Evolutionary conservation across 2,888 invertebrate species (phyloP).

Genomic region (Serripes groenlandicus): DNA sequence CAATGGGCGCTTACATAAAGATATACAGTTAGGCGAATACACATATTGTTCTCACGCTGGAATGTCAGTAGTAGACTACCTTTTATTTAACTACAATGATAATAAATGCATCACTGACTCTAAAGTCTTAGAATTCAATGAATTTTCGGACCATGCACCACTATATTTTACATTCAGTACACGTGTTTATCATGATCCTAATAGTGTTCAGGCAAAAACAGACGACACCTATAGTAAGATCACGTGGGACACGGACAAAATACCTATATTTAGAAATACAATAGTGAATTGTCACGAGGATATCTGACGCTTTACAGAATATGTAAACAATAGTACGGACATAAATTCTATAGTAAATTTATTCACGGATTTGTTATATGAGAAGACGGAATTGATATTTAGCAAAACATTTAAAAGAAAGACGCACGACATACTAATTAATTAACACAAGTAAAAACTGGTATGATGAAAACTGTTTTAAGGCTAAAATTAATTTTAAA

Average conservation of each 20-base stretch:
- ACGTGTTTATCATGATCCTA: not conserved
- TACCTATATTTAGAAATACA: not conserved
- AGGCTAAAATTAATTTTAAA: too few relatives aligned
- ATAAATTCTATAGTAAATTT: too few relatives aligned
- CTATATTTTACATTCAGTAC: not conserved
- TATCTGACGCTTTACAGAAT: not conserved
- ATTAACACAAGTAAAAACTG: too few relatives aligned
- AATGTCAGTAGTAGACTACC: constrained; percentile 1
- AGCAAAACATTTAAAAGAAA: too few relatives aligned
- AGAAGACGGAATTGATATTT: too few relatives aligned
- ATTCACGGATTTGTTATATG: too few relatives aligned
- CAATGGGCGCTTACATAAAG: not conserved
- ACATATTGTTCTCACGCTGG: not conserved
- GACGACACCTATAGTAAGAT: not conserved
- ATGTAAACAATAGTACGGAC: too few relatives aligned
- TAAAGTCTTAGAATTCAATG: not conserved
- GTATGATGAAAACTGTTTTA: too few relatives aligned
- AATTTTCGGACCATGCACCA: constrained; percentile 6
- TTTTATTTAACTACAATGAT: not conserved
- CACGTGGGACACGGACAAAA: not conserved
- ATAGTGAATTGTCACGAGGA: not conserved
- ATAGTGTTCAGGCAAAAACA: not conserved
- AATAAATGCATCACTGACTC: not conserved
- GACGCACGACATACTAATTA: too few relatives aligned
- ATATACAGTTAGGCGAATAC: not conserved